Evolutionary conservation across 2,797 vertebrate genomes (phyloP), one percentile per base, ranked within the genome.

Genomic region (Chaetophractus vellerosus): DNA sequence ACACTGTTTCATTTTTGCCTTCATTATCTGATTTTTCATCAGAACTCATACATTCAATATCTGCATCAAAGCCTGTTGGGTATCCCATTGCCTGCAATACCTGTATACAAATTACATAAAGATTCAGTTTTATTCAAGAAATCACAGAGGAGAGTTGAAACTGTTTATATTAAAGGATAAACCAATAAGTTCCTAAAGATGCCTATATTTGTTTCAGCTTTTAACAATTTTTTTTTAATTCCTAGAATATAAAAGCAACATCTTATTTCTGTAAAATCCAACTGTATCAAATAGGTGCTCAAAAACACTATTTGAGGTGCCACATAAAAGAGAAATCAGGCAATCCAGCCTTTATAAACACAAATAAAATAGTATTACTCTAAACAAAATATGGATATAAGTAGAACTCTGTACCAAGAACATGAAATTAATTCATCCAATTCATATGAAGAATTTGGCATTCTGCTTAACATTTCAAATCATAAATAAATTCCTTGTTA

Each of bases 61-160:
- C 99, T 48, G 99, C 99, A 98, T 99, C 99, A 57, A 99, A 99
- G 84, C 99, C 99, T 23, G 99, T 99, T 31, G 99, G 99, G 97
- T 99, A 99, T 31, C 99, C 99, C 99, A 99, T 99, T 0, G 99
- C 99, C 98, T 99, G 99, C 95, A 99, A 99, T 94, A 99, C 99
- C 99, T 99, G 93, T 38, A 45, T 45, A 92, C n/a, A 95, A 97
- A 96, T 84, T 61, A 96, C 63, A 41, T 41, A 61, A 94, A 96
- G 69, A 79, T 78, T 66, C 92, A 92, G 63, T 93, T 95, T 95
- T 94, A 96, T 57, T 93, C 38, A 87, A 57, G 74, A 93, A 9
- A 90, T 33, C 38, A 81, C 16, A 86, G 28, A 89, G 28, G 69
- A 79, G 0, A 95, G 31, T 80, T 33, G 14, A 88, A 96, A 93